phyloP scores from a whole-genome alignment of 1,140 invertebrate species.

The Scaptomyza hsui region DNA sequence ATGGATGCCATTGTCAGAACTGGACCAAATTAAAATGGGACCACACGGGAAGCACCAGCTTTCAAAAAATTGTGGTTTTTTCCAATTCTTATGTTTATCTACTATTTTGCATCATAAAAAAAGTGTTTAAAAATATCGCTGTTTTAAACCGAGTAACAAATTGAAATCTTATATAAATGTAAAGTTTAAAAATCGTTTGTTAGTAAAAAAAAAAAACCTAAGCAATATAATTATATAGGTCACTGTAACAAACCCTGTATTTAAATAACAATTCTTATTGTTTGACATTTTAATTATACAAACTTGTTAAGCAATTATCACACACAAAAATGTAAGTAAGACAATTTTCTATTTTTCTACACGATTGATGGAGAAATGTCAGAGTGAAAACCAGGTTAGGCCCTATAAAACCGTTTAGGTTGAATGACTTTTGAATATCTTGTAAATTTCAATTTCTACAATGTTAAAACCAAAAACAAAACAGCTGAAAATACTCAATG shows the following conservation, averaged over 20 bases:
- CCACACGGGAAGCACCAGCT: too few relatives aligned
- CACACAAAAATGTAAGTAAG: constrained; percentile 47
- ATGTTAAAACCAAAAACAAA: constrained; percentile 32
- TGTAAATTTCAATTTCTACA: constrained; percentile 72
- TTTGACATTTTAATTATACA: not conserved
- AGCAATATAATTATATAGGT: not conserved
- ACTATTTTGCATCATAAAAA: too few relatives aligned
- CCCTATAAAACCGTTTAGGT: constrained; percentile 57
- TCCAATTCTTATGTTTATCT: too few relatives aligned
- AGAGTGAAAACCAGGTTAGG: constrained; percentile 46
- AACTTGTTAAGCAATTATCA: constrained; percentile 11
- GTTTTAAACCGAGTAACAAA: not conserved
- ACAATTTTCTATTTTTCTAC: constrained; percentile 15
- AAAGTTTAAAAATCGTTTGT: not conserved
- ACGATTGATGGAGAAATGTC: constrained; percentile 27
- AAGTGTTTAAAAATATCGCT: not conserved
- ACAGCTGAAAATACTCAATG: constrained; percentile 6
- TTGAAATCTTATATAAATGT: not conserved
- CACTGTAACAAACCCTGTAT: not conserved
- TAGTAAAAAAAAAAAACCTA: not conserved
- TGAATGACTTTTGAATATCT: constrained; percentile 64
- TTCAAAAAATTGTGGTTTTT: too few relatives aligned
- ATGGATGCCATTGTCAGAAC: too few relatives aligned
- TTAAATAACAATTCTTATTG: not conserved
- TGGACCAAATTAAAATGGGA: too few relatives aligned